Evolutionary conservation across 1,140 invertebrate species (phyloP), one percentile per base, ranked within the genome.

Genomic region (Drosophila nebulosa): DNA sequence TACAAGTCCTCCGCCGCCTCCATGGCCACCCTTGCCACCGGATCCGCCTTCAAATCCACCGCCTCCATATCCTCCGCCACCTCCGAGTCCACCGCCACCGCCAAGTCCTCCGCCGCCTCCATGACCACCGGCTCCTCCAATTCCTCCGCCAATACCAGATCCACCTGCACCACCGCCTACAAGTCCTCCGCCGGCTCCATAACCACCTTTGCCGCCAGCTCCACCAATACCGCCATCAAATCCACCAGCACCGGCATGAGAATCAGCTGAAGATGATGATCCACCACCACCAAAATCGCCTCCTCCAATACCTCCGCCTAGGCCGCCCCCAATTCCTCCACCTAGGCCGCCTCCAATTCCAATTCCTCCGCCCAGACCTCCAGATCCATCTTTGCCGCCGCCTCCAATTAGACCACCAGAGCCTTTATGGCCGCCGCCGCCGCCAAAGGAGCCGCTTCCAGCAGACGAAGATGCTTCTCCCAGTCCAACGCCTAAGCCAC

Each of bases 161-260:
- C 52, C n/a, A n/a, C n/a, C 57, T 18, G 56, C 39, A 7, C 71
- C 63, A 12, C 39, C 22, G 7, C 61, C 68, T 0, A 42, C n/a
- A 16, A 24, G 26, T 0, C 72, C 72, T 10, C 64, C 52, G 0
- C 71, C 59, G n/a, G 70, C 68, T 14, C 64, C 68, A 26, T 30
- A 10, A 0, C 64, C n/a, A n/a, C n/a, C 1, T 24, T n/a, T 27
- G 1, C 64, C 62, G 2, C 74, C 62, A 4, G 65, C 50, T 0
- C 69, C 69, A 22, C n/a, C n/a, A n/a, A n/a, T n/a, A 5, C 42
- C 69, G 6, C 51, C 61, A 4, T 66, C 59, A 4, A 36, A 12
- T n/a, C 60, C 63, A 22, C 26, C 27, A 12, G 27, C 62, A 18
- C 12, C 3, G n/a, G 27, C 50, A 30, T 30, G 27, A n/a, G n/a